Conservation (phyloP, 2,113 vertebrate genomes). For the Hippocampus barbouri region DNA sequence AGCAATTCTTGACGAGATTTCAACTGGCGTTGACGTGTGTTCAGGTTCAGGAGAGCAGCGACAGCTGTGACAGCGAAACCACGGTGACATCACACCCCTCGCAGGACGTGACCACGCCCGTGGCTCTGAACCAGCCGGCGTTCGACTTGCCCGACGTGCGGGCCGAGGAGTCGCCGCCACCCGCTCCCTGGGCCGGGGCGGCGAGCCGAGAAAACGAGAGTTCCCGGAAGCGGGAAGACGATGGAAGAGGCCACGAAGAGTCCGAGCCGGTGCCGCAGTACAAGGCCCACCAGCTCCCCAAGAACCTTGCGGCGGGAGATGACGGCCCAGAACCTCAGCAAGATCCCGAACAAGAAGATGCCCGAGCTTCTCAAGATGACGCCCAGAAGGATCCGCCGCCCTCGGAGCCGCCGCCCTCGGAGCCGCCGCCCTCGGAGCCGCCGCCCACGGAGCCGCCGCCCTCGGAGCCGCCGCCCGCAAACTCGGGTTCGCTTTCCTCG, state of each 20-base stretch:
- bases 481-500: background rate
- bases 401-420: background rate
- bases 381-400: background rate
- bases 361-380: constrained; percentile 5
- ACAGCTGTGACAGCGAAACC: constrained; percentile 95
- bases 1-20: no score
- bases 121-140: constrained; percentile 66
- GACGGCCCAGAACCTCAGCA: background rate
- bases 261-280: constrained; percentile 69
- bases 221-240: constrained; percentile 57
- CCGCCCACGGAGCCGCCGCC: background rate
- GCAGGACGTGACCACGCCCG: constrained; percentile 73
- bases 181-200: background rate
- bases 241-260: constrained; percentile 27
- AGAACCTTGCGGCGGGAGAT: constrained; percentile 11
- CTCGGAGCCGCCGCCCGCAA: background rate
- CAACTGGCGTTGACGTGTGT: background rate
- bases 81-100: constrained; percentile 84
- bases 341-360: constrained; percentile 11
- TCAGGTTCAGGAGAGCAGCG: constrained; percentile 89
- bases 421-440: background rate
- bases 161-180: constrained; percentile 43
- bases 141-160: constrained; percentile 70
- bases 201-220: constrained; percentile 4
- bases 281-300: constrained; percentile 76